Base-by-base conservation (phyloP, 2,113 vertebrate species). In the Chelonoidis abingdonii region DNA sequence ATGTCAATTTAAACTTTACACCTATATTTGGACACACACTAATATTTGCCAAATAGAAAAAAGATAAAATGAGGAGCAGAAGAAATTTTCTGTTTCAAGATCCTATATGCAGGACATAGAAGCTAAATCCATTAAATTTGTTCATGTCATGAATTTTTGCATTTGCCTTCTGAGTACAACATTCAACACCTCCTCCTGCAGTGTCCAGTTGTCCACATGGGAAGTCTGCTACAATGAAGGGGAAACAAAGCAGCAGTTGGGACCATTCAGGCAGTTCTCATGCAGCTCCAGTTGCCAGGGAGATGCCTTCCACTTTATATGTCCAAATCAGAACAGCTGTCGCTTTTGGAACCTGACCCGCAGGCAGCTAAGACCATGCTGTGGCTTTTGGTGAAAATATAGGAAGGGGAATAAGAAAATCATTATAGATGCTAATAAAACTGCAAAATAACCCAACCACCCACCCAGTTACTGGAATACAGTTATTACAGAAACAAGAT, bases 311-410 rank as follows among this genome's bases (percentile, higher is more conserved):
- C 72, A 88, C 80, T 41, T 65, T 13, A 17, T 2, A 31, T 29
- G 69, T 57, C 86, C 91, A 94, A 89, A 96, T 50, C 3, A 1
- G 65, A 96, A 90, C 92, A 95, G 84, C 92, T 94, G 89, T 54
- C 80, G 87, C 47, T 8, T 91, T 90, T 94, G 93, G 59, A 97
- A 91, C 76, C 65, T 75, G 91, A 92, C 92, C 94, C 47, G 69
- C 89, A n/a, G 95, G 95, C 89, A 92, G 11, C 89, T 57, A 35
- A 0, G 0, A 91, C 17, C 87, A 78, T 44, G 78, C 90, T 95
- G 92, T 13, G 85, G 29, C 65, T 54, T 47, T 19, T 13, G 35
- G 87, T 62, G 91, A 69, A 84, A 41, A 88, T 65, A 89, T 4
- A 8, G 54, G 49, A 9, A 57, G 65, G 91, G 52, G 10, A 4